Base-by-base conservation (phyloP, 2,888 invertebrate genomes). In the Nematopogon swammerdamellus region DNA sequence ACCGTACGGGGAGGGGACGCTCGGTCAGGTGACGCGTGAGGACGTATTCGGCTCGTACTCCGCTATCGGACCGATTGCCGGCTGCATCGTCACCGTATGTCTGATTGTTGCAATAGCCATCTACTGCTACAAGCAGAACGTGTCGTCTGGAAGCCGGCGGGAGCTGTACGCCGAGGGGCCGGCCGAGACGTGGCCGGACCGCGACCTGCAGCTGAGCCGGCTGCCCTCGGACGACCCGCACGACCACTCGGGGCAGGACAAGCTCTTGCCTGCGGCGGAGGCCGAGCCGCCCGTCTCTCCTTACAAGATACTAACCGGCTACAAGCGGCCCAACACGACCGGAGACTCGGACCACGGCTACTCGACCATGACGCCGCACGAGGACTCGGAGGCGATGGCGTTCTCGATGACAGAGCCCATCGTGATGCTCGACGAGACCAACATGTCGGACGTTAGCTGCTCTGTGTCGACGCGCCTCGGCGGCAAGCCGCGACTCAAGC, bases 331-430 rank as follows among this genome's bases (percentile, higher is more conserved):
- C 3, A 85, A 87, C 45, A 84, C 88, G 0, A 87, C 89, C 0
- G 88, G 87, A 45, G 89, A 89, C 58, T 94, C 92, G n/a, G 96
- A 96, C 74, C 94, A 95, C 63, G 96, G 96, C 2, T 96, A 96
- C 70, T 94, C 93, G 2, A 94, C 94, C 0, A 94, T 94, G 94
- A 94, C 93, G 1, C 92, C 92, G 1, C 92, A 93, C 59, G 93
- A 94, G 62, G 93, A 93, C 63, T 91, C 91, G 1, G 92, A 93
- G 63, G 89, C 91, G 57, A 85, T 90, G 56, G 89, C 88, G 8
- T 88, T 90, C 57, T 89, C 87, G 18, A 80, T 86, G 8, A 83
- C 85, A 46, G 88, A 87, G 59, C 85, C 87, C 0, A 73, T 82
- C 36, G 69, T 87, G 53, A 58, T 77, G 50, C 77, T 77, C 45